Base-by-base conservation (phyloP, 2,888 invertebrate genomes). In the Acronicta alni region DNA sequence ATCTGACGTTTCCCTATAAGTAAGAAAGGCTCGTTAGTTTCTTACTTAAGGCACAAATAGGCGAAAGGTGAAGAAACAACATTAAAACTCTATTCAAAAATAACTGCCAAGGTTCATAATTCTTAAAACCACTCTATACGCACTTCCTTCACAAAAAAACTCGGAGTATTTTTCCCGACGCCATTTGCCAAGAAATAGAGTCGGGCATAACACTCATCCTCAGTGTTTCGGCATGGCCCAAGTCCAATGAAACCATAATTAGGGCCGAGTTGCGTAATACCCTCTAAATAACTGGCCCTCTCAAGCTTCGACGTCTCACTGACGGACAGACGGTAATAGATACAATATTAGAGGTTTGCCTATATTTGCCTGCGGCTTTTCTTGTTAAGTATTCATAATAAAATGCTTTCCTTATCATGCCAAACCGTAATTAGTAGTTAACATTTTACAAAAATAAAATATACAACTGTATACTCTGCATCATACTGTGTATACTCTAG, bases 221-320 rank as follows among this genome's bases (percentile, higher is more conserved):
- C 77, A 69, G 72, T 81, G 79, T 86, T 64, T 84, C 84, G 75
- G 74, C 74, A 79, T 87, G 89, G 89, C 88, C 81, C 80, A 62
- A 75, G 87, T 85, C 89, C 89, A 89, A 88, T 84, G 83, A 79
- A 77, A 79, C 83, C 88, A 91, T 90, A 90, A 92, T 91, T 92
- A 92, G 88, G 91, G 91, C 83, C 91, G 88, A 78, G 66, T 90
- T 90, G 85, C 91, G 91, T 85, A 91, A 92, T 76, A 61, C 80
- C 67, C 66, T 80, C 88, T 90, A 92, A 87, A 90, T 88, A 91
- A 89, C 91, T 77, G 81, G 70, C 71, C 84, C 85, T 80, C 83
- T 86, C 82, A 84, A 63, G 51, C 56, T 70, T 77, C 63, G 78
- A 70, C 67, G 72, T 42, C 47, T 55, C 17, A 39, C 58, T 67